phyloP scores from a whole-genome alignment of 2,797 vertebrate genomes.

The Tokudaia muenninki region DNA sequence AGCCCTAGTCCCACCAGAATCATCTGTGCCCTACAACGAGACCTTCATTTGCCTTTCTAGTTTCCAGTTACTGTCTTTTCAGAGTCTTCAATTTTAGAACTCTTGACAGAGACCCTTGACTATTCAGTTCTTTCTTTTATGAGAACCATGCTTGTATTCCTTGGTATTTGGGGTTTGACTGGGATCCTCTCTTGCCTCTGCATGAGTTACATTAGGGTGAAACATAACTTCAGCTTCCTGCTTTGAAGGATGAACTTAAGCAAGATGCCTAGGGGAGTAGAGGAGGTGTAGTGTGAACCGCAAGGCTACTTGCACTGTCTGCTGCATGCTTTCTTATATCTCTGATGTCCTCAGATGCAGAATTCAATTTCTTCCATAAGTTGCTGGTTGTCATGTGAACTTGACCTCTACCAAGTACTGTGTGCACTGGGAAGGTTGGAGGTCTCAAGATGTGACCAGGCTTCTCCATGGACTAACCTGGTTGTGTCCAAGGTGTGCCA shows the following conservation, averaged over 20 bases:
- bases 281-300: neutral
- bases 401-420: too few relatives aligned
- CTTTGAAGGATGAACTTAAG: neutral
- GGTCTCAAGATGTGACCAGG: neutral
- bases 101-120: neutral
- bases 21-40: fast-evolving
- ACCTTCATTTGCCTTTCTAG: too few relatives aligned
- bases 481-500: neutral
- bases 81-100: neutral
- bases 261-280: neutral
- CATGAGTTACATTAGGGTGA: neutral
- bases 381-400: neutral
- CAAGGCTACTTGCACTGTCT: neutral
- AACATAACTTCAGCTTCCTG: neutral
- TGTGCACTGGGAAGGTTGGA: neutral
- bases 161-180: neutral
- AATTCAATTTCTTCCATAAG: neutral
- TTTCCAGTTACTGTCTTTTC: neutral
- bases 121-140: neutral
- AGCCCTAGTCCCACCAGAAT: neutral
- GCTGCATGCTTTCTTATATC: neutral
- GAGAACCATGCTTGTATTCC: neutral
- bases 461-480: neutral
- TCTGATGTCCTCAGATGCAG: neutral
- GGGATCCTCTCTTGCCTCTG: neutral